Evolutionary conservation across 2,888 invertebrate species (phyloP).

Genomic region (Zygothrica quintamaculata): DNA sequence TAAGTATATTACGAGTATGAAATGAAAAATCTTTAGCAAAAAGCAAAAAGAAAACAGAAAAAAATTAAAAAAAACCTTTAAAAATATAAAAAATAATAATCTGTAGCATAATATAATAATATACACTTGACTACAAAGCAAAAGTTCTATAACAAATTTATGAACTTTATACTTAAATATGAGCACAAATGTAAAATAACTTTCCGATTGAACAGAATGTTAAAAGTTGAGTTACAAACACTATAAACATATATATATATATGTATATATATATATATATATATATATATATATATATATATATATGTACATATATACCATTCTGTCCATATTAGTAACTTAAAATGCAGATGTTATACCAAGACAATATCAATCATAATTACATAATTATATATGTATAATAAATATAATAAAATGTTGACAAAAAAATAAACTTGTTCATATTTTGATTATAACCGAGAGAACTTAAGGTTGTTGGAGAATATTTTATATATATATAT

Average conservation of each 20-base stretch:
- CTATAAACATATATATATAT: constrained; percentile 12
- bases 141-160: constrained; percentile 6
- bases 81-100: constrained; percentile 50
- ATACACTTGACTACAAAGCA: constrained; percentile 16
- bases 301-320: no score
- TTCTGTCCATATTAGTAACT: constrained; percentile 62
- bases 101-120: constrained; percentile 63
- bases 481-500: no score
- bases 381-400: constrained; percentile 65
- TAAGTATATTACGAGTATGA: constrained; percentile 60
- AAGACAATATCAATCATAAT: constrained; percentile 40
- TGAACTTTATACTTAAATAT: not conserved
- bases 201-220: constrained; percentile 23
- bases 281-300: constrained; percentile 25
- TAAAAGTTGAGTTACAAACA: constrained; percentile 17
- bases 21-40: constrained; percentile 10
- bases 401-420: constrained; percentile 72
- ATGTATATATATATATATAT: constrained; percentile 7
- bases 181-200: constrained; percentile 57
- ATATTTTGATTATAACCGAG: no score
- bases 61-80: constrained; percentile 10
- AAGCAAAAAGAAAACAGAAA: constrained; percentile 26
- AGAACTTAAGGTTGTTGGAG: no score
- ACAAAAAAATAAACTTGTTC: no score
- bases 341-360: constrained; percentile 42